Base-by-base conservation (phyloP, 2,888 invertebrate genomes). In the Plusia festucae region DNA sequence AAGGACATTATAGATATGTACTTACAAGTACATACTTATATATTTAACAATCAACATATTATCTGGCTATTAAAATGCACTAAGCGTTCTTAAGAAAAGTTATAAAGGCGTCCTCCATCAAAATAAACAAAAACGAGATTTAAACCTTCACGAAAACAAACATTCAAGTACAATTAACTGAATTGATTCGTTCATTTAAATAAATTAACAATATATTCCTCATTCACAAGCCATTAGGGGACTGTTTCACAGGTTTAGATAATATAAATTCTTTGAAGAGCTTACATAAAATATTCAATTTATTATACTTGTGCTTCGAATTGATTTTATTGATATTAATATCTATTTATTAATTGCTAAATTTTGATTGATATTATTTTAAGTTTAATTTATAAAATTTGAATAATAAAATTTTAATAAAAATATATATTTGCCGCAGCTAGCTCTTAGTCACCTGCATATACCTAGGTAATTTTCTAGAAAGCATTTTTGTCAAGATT, bases 181-280 rank as follows among this genome's bases (percentile, higher is more conserved):
- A 86, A 86, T 86, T 80, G 77, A 87, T 87, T 82, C 70, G 57
- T 69, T 78, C 81, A 91, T 91, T 91, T 90, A 83, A 91, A 91
- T 92, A 91, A 91, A 91, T 90, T 89, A 85, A 85, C 89, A 85
- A 85, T 88, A 81, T 76, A 72, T 82, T 83, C 74, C 65, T 68
- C 79, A 83, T 80, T 72, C 78, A 76, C 62, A 68, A 70, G 63
- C 73, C 70, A 81, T 79, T 82, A 79, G 55, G 68, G 66, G 62
- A 59, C 53, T 70, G 65, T 18, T 61, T 60, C 57, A 60, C 56
- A 68, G 30, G 52, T 66, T 65, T 18, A 51, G 57, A 69, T 62
- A n/a, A n/a, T n/a, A n/a, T n/a, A 65, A 69, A 44, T 64, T 62
- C 13, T 55, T 44, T 56, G 63, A 54, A 70, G 68, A 62, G 53